Percentiles rank a stretch among this genome's conserved stretches.
phyloP scores from a whole-genome alignment of 2,888 invertebrate genomes.

The Hyposoter dolosus region DNA sequence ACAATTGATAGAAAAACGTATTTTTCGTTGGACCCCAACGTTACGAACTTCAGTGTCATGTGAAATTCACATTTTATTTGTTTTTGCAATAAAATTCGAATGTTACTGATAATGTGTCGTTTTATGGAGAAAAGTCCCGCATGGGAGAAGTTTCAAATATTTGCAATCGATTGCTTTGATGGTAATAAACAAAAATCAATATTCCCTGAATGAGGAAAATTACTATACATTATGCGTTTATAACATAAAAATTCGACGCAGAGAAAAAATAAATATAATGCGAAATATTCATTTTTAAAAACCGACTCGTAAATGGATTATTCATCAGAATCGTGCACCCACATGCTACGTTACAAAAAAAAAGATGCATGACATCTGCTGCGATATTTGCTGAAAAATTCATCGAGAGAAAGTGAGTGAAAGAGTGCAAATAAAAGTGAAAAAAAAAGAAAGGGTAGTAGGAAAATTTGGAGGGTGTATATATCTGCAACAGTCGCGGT shows the following conservation, averaged over 20 bases:
- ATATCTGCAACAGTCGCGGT: slow-evolving; percentile 30
- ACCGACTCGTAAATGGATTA: neutral
- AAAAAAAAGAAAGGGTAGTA: slow-evolving; percentile 28
- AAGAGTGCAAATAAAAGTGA: slow-evolving; percentile 6
- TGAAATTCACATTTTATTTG: neutral
- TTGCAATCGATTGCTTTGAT: neutral
- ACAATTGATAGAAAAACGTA: too few relatives aligned
- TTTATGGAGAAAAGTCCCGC: neutral
- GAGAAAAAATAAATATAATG: neutral
- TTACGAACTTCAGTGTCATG: too few relatives aligned
- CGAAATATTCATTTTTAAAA: neutral
- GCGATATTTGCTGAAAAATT: slow-evolving; percentile 24
- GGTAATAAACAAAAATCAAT: neutral
- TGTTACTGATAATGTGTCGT: neutral
- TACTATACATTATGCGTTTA: too few relatives aligned
- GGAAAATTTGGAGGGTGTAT: slow-evolving; percentile 34
- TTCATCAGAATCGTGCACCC: neutral
- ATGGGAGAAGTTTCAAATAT: neutral
- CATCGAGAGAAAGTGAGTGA: slow-evolving; percentile 1
- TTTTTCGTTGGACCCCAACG: too few relatives aligned
- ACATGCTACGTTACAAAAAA: neutral
- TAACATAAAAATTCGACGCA: neutral
- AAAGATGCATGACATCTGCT: neutral
- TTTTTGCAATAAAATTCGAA: neutral
- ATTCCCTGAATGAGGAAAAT: neutral